Percentiles rank a stretch among this genome's conserved stretches.
Evolutionary conservation across 2,888 invertebrate species (phyloP).

Genomic region (Drosophila leonis): DNA sequence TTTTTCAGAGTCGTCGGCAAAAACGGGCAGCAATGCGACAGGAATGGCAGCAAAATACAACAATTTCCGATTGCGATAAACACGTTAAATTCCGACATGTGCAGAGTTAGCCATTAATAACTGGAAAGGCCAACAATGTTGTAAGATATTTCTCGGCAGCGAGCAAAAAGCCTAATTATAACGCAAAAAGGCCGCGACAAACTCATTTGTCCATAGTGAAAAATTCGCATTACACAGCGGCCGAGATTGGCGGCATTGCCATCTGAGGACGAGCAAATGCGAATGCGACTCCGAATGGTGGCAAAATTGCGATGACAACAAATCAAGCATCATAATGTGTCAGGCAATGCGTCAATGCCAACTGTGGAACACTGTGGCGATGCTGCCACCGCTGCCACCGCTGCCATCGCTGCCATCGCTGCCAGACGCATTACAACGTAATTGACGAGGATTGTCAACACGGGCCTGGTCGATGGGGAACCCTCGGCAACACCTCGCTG

Average conservation of each 20-base stretch:
- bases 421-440: slow-evolving; percentile 78
- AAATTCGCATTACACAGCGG: slow-evolving; percentile 73
- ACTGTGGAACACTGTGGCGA: slow-evolving; percentile 40
- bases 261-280: slow-evolving; percentile 53
- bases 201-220: slow-evolving; percentile 81
- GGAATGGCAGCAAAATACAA: slow-evolving; percentile 26
- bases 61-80: slow-evolving; percentile 66
- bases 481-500: slow-evolving; percentile 5
- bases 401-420: slow-evolving; percentile 13
- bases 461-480: slow-evolving; percentile 34
- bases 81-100: slow-evolving; percentile 71
- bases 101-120: slow-evolving; percentile 77
- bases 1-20: slow-evolving; percentile 11
- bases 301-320: slow-evolving; percentile 80
- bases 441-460: slow-evolving; percentile 84
- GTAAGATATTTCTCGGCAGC: slow-evolving; percentile 65
- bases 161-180: slow-evolving; percentile 60
- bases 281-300: slow-evolving; percentile 60
- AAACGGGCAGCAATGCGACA: slow-evolving; percentile 30
- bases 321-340: slow-evolving; percentile 81
- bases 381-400: slow-evolving; percentile 25
- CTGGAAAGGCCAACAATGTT: slow-evolving; percentile 73
- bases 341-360: slow-evolving; percentile 81
- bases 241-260: slow-evolving; percentile 54
- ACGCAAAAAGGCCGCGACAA: slow-evolving; percentile 75